These are phyloP conservation scores for Falco punctatus DNA, from an alignment of 2,113 vertebrate genomes.

Conservation along the genomic window DNA sequence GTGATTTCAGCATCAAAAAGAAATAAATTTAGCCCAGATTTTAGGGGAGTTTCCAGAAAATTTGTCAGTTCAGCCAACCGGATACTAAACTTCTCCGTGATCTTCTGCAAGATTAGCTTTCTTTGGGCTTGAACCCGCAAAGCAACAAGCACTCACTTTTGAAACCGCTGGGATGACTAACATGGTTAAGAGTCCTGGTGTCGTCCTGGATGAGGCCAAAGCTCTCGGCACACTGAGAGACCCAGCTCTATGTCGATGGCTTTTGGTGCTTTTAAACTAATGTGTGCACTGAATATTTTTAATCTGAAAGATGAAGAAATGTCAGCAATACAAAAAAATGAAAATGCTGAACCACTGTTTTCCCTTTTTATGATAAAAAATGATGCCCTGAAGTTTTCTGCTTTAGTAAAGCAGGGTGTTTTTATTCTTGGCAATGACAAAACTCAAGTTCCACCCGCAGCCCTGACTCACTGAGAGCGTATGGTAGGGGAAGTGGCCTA, in stretches of 20 bases:
- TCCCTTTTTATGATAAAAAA: neutral
- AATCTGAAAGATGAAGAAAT: neutral
- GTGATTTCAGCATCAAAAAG: conserved; percentile 68
- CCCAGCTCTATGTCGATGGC: neutral
- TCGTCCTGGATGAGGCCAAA: neutral
- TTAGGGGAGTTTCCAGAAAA: conserved; percentile 62
- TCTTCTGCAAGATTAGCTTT: neutral
- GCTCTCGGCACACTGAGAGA: neutral
- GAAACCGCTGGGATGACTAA: neutral
- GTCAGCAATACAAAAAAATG: neutral
- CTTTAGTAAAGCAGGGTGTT: neutral
- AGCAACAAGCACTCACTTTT: neutral
- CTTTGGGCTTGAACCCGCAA: neutral
- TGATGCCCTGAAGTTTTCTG: neutral
- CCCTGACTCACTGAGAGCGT: conserved; percentile 55
- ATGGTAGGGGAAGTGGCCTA: conserved; percentile 48
- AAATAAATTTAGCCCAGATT: conserved; percentile 62
- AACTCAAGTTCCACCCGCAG: conserved; percentile 48
- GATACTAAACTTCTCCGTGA: neutral
- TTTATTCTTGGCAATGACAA: conserved; percentile 40
- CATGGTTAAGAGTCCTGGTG: neutral
- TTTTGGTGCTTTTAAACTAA: neutral
- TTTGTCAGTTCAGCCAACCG: conserved; percentile 52
- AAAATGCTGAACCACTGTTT: conserved; percentile 1
- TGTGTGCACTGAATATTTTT: neutral